Base-by-base conservation (phyloP, 23 tunicate genomes). In the Trididemnum miniatum region DNA sequence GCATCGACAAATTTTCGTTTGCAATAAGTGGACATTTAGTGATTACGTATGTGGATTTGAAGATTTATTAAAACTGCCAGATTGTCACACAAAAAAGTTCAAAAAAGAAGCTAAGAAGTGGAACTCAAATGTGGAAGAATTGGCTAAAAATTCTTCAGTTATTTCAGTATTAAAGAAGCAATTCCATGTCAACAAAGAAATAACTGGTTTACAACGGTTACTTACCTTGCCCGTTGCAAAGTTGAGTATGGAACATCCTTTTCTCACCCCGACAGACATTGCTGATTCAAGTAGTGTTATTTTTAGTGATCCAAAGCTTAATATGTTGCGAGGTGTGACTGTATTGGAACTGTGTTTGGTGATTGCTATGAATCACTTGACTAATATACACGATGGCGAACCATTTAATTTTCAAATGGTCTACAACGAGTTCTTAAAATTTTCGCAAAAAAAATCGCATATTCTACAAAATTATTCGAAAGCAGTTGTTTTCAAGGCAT, bases 361-460 rank as follows among this genome's bases (percentile, higher is more conserved):
- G 5, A 84, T 92, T 28, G 85, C 97, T 1, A 87, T 92, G 92
- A 74, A 84, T 38, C 97, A 92, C 35, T 57, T 87, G 51, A 59
- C 86, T 2, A 90, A 80, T 49, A 85, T 81, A 4, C 79, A 85
- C 71, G 62, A 64, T 20, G 85, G 73, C 15, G 86, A 85, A 50
- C 89, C 89, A 7, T 92, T 92, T 69, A 92, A 87, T 76, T 92
- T 92, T 72, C 97, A 87, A 64, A 83, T 84, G 92, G 89, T 92
- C 9, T 92, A 92, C 59, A 87, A 86, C 59, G 92, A 87, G 44
- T 92, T 82, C 79, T 39, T 87, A 28, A 92, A 92, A 40, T 92
- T 92, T 73, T 86, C 97, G 7, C 72, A 83, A 25, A 83, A 83
- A 59, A 87, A 76, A 44, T 92, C 97, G 4, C 85, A 79, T 65